Base-by-base conservation (phyloP, 2,888 invertebrate species). In the Argyresthia albistria region DNA sequence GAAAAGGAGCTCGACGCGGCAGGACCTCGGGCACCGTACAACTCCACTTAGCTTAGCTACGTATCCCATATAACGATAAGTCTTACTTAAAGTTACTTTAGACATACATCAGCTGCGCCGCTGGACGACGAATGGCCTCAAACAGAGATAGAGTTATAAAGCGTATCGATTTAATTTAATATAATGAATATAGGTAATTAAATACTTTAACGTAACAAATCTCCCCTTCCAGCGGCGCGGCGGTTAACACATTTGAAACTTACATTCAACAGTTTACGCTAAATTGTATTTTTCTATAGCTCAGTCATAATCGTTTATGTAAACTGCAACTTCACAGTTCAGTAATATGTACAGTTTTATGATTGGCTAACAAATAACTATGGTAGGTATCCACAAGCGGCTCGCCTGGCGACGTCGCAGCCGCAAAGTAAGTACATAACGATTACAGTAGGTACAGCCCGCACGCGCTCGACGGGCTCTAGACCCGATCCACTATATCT, bases 281-380 rank as follows among this genome's bases (percentile, higher is more conserved):
- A 75, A 68, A 66, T 69, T 64, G 64, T 69, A 65, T 65, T 66
- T 63, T 70, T 69, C 67, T 69, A 69, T 65, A 76, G 69, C 68
- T 84, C 84, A 86, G 84, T 87, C 84, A 79, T 79, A 80, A 78
- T 67, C 57, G 75, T 77, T 72, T 72, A 60, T 70, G 71, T 77
- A 73, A 65, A 69, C 80, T 82, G 81, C 80, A 76, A 69, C 59
- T 60, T 61, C 61, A 65, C 70, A 69, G 61, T 62, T 67, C 65
- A 64, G 62, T 67, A 68, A 73, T 80, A 86, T 86, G 73, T 86
- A 86, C 84, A 83, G 66, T 63, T 72, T 67, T 73, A 76, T 63
- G 67, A 62, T 69, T 65, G 59, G 62, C 75, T 75, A 76, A 73
- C 75, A 69, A 73, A 70, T 69, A 46, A 36, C 39, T 39, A 70